These are phyloP conservation scores for Tympanoctomys barrerae DNA, from an alignment of 2,797 vertebrate genomes.

Conservation along the genomic window DNA sequence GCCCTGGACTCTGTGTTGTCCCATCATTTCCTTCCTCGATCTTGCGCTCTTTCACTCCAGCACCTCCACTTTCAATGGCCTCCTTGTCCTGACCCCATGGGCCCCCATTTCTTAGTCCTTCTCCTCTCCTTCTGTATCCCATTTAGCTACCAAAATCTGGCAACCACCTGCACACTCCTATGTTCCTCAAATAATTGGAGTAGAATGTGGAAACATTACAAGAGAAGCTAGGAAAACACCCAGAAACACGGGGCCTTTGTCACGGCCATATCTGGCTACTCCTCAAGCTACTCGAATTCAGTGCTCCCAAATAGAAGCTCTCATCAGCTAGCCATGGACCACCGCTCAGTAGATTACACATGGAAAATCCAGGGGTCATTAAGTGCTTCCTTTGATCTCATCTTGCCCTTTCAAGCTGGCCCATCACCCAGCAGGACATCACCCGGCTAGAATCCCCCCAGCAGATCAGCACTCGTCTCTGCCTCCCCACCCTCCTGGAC, in stretches of 20 bases:
- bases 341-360: background rate
- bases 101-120: background rate
- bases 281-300: background rate
- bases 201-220: background rate
- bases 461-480: background rate
- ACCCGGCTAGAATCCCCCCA: background rate
- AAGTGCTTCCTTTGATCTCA: background rate
- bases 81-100: background rate
- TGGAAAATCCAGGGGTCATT: background rate
- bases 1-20: background rate
- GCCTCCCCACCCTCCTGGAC: background rate
- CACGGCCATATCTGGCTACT: background rate
- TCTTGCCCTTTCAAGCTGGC: background rate
- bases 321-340: background rate
- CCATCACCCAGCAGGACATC: background rate
- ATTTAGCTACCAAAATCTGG: background rate
- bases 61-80: fast-evolving
- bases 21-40: fast-evolving
- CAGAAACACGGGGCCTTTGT: background rate
- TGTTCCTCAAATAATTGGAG: background rate
- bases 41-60: background rate
- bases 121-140: background rate
- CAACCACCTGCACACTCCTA: background rate
- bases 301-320: background rate
- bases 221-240: background rate